phyloP scores from a whole-genome alignment of 2,113 vertebrate genomes.

The Dolichotis patagonum region DNA sequence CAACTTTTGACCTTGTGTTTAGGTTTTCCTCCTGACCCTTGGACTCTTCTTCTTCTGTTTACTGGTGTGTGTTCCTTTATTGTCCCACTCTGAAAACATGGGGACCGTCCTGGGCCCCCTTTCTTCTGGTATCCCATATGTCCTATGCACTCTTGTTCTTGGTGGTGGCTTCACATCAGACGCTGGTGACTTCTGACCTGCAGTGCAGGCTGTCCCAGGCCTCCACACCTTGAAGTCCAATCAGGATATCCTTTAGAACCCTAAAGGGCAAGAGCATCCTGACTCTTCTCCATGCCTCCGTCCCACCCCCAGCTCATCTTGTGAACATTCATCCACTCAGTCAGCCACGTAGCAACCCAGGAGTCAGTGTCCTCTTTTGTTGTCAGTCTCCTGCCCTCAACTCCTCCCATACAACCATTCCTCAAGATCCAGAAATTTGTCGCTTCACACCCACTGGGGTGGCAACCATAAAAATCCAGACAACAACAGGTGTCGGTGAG shows the following conservation, averaged over 20 bases:
- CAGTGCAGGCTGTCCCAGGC: neutral
- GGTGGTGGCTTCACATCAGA: neutral
- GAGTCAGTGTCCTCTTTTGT: neutral
- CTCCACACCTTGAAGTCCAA: neutral
- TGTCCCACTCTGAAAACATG: neutral
- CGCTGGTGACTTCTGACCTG: neutral
- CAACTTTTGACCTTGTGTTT: neutral
- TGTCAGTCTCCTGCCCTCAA: rapidly evolving
- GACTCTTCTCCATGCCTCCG: rapidly evolving
- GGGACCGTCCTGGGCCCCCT: neutral
- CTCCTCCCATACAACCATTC: neutral
- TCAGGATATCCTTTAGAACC: neutral
- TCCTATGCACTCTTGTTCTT: neutral
- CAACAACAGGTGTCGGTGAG: neutral
- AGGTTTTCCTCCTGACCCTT: neutral
- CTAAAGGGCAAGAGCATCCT: neutral
- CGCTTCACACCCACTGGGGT: neutral
- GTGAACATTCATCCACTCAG: neutral
- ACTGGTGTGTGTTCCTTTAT: neutral
- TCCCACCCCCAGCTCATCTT: neutral
- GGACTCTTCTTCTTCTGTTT: neutral
- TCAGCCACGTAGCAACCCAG: neutral
- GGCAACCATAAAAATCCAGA: neutral
- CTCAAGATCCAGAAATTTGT: neutral
- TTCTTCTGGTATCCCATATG: neutral